Evolutionary conservation across 2,797 vertebrate species (phyloP), one percentile per base, ranked within the genome.

Genomic region (Aselliscus stoliczkanus): DNA sequence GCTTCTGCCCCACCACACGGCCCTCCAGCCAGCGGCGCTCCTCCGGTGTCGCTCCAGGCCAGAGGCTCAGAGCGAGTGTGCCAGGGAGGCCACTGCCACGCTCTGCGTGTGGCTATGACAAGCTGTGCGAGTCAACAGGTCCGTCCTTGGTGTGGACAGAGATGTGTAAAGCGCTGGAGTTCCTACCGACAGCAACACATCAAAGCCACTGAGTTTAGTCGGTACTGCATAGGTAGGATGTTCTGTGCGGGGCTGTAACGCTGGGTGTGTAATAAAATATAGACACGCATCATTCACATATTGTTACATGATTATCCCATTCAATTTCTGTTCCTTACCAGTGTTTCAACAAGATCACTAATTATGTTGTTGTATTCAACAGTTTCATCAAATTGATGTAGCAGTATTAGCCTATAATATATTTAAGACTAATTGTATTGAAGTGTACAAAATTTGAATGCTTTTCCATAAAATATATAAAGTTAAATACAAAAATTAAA

Each of bases 201-300:
- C 13, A 31, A 12, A 29, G 15, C 18, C 31, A 7, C 13, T 0
- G 5, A 9, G 50, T 7, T 37, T 2, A 3, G 7, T 4, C 1
- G 17, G 27, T 18, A 3, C 17, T 3, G 4, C 2, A 27, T 3
- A 0, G 14, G 21, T 5, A 21, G 47, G 21, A 21, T 11, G 10
- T 17, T 62, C 23, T 31, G 29, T 39, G 44, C 4, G 7, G 23
- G 34, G 42, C 54, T 1, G 54, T 2, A 2, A 13, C 9, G 6
- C 31, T 18, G 34, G 39, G 9, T 1, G 0, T 27, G 42, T 27
- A 3, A 31, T 21, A 4, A 37, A 10, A 4, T 15, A 21, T 3
- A 50, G 44, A 10, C 4, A 0, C 0, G 0, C 13, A 2, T 31
- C 23, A 5, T 10, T 18, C 18, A 15, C 6, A 4, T 34, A 3